phyloP scores from a whole-genome alignment of 2,888 invertebrate genomes.

The Philhelius pedissequus region DNA sequence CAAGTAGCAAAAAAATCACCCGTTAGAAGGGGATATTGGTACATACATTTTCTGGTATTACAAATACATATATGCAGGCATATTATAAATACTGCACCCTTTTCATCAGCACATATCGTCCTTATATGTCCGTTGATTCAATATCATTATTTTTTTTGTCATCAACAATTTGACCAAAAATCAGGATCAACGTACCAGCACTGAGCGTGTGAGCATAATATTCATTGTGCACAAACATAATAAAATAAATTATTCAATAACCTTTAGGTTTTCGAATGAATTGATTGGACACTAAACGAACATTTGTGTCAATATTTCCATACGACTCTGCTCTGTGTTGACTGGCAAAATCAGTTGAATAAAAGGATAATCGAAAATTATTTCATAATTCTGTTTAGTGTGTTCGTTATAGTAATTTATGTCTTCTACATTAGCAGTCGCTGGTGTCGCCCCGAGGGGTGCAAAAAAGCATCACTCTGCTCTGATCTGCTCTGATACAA shows the following conservation, averaged over 20 bases:
- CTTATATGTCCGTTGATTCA: too few relatives aligned
- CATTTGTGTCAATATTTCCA: slow-evolving; percentile 47
- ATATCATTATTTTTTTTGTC: too few relatives aligned
- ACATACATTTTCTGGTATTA: too few relatives aligned
- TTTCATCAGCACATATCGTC: too few relatives aligned
- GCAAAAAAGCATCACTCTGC: slow-evolving; percentile 13
- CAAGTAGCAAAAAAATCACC: too few relatives aligned
- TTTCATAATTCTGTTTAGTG: slow-evolving; percentile 29
- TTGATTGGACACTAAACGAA: slow-evolving; percentile 54
- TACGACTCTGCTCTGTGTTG: background rate
- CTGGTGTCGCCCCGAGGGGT: background rate
- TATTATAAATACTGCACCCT: too few relatives aligned
- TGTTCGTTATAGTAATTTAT: slow-evolving; percentile 27
- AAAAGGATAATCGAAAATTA: slow-evolving; percentile 31
- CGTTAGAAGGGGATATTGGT: too few relatives aligned
- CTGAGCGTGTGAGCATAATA: background rate
- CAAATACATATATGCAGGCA: too few relatives aligned
- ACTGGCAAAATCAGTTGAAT: slow-evolving; percentile 29
- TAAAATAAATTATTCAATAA: slow-evolving; percentile 55
- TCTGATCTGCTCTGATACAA: too few relatives aligned
- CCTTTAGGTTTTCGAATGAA: slow-evolving; percentile 47
- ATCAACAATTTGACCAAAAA: too few relatives aligned
- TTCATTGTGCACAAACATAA: background rate
- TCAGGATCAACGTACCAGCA: too few relatives aligned
- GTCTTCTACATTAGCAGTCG: background rate